Conservation (phyloP, 2,888 invertebrate species). For the Mimumesa dahlbomi region DNA sequence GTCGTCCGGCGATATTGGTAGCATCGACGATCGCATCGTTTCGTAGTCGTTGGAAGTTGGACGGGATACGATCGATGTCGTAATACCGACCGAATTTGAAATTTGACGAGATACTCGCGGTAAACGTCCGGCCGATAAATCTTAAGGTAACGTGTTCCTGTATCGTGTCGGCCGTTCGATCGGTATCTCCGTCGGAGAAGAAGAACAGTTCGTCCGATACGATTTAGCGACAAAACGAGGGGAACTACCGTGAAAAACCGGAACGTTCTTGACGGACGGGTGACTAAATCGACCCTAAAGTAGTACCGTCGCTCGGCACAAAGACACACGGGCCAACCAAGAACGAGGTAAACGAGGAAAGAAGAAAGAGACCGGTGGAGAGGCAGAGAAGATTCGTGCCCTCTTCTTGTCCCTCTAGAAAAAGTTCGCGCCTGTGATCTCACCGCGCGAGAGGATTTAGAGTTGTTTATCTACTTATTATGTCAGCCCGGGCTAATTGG, state of each 20-base stretch:
- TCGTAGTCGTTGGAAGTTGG: too few relatives aligned
- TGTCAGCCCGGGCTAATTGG: conserved; percentile 77
- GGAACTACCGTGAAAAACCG: conserved; percentile 59
- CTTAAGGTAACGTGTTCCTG: background rate
- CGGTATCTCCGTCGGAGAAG: conserved; percentile 36
- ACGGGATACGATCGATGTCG: too few relatives aligned
- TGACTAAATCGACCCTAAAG: conserved; percentile 76
- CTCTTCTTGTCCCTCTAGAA: conserved; percentile 62
- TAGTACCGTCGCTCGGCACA: conserved; percentile 69
- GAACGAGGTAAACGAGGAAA: conserved; percentile 26
- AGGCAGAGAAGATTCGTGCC: conserved; percentile 18
- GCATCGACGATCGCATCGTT: too few relatives aligned
- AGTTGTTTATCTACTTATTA: conserved; percentile 79
- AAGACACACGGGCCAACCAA: conserved; percentile 32
- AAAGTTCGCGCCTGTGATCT: conserved; percentile 75
- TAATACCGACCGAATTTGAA: background rate
- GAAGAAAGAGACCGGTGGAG: conserved; percentile 11
- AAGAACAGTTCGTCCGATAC: conserved; percentile 38
- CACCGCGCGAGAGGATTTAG: conserved; percentile 71
- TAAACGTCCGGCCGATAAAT: background rate
- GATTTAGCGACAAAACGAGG: conserved; percentile 50
- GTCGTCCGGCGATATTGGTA: too few relatives aligned
- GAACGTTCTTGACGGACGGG: conserved; percentile 70
- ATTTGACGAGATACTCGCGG: background rate
- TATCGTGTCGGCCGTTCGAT: conserved; percentile 31